These are phyloP conservation scores for Morpho helenor DNA, from an alignment of 2,888 invertebrate species.

Conservation along the genomic window DNA sequence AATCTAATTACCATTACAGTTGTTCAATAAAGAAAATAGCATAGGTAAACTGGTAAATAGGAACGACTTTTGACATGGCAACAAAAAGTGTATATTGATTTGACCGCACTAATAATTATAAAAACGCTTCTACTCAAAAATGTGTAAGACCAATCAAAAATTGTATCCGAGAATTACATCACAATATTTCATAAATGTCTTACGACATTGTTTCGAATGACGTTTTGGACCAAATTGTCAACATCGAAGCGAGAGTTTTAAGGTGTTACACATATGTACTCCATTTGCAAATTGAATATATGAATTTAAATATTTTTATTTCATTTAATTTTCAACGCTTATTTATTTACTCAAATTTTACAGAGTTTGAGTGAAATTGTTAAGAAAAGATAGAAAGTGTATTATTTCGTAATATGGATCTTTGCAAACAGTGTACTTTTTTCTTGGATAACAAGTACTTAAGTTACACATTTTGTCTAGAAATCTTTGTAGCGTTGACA, in stretches of 20 bases:
- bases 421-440: no score
- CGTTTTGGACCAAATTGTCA: background rate
- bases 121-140: constrained; percentile 2
- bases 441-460: no score
- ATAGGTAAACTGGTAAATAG: constrained; percentile 21
- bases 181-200: constrained; percentile 1
- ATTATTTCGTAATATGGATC: no score
- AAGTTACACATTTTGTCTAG: no score
- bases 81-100: constrained; percentile 2
- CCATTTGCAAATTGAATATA: no score
- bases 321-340: no score
- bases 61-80: constrained; percentile 19
- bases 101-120: constrained; percentile 13
- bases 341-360: no score
- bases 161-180: background rate
- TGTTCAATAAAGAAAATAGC: constrained; percentile 14
- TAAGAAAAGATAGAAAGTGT: no score
- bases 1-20: constrained; percentile 3
- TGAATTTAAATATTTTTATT: no score
- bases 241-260: background rate
- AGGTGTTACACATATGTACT: no score
- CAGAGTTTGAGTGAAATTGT: no score
- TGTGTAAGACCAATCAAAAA: constrained; percentile 3
- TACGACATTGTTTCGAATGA: background rate
- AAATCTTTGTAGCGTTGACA: background rate